A percentile compares a stretch with the other conserved stretches of the same genome.
phyloP scores from a whole-genome alignment of 2,888 invertebrate species.

The Hemaris fuciformis region DNA sequence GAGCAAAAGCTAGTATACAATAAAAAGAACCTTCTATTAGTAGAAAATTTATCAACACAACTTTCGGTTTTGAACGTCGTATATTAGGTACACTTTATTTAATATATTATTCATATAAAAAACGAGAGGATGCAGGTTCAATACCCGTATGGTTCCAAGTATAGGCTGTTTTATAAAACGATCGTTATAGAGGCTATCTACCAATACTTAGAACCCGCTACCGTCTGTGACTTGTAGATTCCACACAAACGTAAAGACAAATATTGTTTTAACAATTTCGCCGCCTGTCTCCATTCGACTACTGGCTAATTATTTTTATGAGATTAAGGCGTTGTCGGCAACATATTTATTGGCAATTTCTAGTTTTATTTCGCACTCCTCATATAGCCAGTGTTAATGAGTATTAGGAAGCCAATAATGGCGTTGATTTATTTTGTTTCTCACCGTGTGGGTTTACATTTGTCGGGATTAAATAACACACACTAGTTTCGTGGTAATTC shows the following conservation, averaged over 20 bases:
- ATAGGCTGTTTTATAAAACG: no score
- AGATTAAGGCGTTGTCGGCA: conserved; percentile 21
- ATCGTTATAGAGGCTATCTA: no score
- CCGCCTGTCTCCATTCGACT: conserved; percentile 33
- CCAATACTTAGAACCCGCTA: conserved; percentile 21
- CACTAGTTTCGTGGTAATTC: not conserved
- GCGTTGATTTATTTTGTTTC: not conserved
- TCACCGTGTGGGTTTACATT: not conserved
- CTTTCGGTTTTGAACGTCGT: no score
- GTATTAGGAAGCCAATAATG: conserved; percentile 22
- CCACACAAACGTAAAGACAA: conserved; percentile 47
- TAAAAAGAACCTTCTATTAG: no score
- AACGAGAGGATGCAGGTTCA: no score
- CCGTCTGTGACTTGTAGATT: conserved; percentile 40
- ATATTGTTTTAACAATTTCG: conserved; percentile 49
- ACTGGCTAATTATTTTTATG: conserved; percentile 18
- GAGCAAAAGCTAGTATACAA: no score
- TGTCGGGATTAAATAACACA: not conserved
- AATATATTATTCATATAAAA: no score
- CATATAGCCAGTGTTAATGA: conserved; percentile 22
- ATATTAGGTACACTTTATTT: no score
- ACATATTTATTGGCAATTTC: conserved; percentile 1
- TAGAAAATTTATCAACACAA: no score
- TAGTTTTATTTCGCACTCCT: conserved; percentile 18
- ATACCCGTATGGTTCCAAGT: no score